phyloP scores from a whole-genome alignment of 2,797 vertebrate genomes.

The Salarias fasciatus region DNA sequence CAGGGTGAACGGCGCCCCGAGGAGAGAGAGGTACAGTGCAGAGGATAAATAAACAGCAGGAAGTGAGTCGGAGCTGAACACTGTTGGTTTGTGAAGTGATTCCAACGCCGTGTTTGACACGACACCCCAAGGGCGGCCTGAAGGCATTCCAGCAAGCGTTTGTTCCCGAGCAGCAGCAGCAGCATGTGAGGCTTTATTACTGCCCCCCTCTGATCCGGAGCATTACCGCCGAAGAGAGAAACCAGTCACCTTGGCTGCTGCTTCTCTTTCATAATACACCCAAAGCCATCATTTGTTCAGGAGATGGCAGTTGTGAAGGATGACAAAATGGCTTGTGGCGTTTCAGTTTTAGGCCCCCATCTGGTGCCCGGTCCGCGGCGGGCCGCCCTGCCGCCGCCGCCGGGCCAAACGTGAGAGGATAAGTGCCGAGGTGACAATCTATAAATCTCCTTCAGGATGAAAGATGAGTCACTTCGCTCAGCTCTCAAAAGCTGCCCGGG shows the following conservation, averaged over 20 bases:
- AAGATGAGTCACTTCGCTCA: conserved; percentile 59
- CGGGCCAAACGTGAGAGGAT: conserved; percentile 59
- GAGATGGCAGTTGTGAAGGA: conserved; percentile 72
- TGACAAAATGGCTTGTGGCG: conserved; percentile 86
- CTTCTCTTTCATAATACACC: conserved; percentile 61
- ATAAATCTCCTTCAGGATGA: conserved; percentile 68
- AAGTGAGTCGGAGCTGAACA: conserved; percentile 18
- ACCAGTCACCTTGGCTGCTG: conserved; percentile 49
- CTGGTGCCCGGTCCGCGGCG: conserved; percentile 87
- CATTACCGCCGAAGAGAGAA: conserved; percentile 17
- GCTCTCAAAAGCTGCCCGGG: conserved; percentile 41
- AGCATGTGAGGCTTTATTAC: conserved; percentile 40
- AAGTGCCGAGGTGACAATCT: conserved; percentile 61
- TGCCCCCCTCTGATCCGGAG: conserved; percentile 29
- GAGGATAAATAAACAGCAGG: conserved; percentile 10
- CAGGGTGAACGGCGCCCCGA: background rate
- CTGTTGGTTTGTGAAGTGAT: conserved; percentile 34
- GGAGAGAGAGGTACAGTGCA: background rate
- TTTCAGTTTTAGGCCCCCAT: conserved; percentile 83
- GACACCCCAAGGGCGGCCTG: conserved; percentile 50
- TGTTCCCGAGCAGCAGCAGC: conserved; percentile 50
- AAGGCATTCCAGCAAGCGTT: conserved; percentile 52
- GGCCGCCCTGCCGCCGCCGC: conserved; percentile 87
- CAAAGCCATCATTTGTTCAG: conserved; percentile 63
- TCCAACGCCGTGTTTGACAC: conserved; percentile 51